Percentiles rank a stretch among this genome's conserved stretches.
Conservation (phyloP, 2,113 vertebrate genomes). For the Natator depressus region DNA sequence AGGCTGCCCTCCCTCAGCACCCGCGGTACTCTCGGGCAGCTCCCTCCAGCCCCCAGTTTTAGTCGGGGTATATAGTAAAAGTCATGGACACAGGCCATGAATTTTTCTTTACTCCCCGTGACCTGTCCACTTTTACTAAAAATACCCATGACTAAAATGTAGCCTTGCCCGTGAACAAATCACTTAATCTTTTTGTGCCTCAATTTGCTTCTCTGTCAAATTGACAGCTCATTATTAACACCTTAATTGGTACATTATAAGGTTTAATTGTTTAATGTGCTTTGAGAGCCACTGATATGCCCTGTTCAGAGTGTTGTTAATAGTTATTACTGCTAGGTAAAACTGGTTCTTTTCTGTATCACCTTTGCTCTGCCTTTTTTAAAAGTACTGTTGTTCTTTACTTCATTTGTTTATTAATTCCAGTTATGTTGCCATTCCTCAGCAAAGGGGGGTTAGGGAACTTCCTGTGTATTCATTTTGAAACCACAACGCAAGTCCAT, state of each 20-base stretch:
- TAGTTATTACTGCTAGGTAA: neutral
- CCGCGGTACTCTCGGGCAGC: too few relatives aligned
- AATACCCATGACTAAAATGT: too few relatives aligned
- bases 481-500: neutral
- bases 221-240: slow-evolving; percentile 18
- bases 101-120: too few relatives aligned
- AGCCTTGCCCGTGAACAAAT: neutral
- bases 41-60: too few relatives aligned
- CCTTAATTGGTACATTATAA: slow-evolving; percentile 2
- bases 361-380: neutral
- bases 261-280: slow-evolving; percentile 28
- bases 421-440: neutral
- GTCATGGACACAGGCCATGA: too few relatives aligned
- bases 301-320: neutral
- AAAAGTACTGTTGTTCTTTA: neutral
- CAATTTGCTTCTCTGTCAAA: slow-evolving; percentile 16
- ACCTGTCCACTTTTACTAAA: too few relatives aligned
- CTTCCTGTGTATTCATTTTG: neutral
- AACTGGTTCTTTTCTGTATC: too few relatives aligned
- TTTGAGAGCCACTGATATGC: slow-evolving; percentile 32
- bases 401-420: neutral
- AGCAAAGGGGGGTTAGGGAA: neutral
- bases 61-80: too few relatives aligned
- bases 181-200: slow-evolving; percentile 22
- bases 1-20: too few relatives aligned